Conservation (phyloP, 2,888 invertebrate species). For the Tolmerus cingulatus region DNA sequence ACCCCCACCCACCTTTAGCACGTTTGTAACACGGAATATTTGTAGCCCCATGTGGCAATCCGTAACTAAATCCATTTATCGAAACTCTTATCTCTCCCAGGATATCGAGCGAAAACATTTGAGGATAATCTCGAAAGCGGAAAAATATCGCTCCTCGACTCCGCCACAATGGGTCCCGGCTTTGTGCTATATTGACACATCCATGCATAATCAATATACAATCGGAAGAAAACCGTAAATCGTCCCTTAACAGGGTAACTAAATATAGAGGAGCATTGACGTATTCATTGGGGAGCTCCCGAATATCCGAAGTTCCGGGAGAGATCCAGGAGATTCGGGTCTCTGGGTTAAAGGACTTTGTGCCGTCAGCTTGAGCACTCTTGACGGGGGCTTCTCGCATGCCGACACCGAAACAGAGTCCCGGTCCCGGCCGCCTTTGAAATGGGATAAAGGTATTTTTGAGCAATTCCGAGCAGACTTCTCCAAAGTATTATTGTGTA, state of each 20-base stretch:
- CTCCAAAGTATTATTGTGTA: slow-evolving; percentile 32
- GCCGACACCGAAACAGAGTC: not conserved
- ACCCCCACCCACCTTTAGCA: not conserved
- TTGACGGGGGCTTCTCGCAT: slow-evolving; percentile 8
- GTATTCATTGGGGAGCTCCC: slow-evolving; percentile 22
- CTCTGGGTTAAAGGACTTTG: slow-evolving; percentile 29
- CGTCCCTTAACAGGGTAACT: slow-evolving; percentile 33
- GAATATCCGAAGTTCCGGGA: not conserved
- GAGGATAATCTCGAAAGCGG: slow-evolving; percentile 35
- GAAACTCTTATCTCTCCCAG: slow-evolving; percentile 36
- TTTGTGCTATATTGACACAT: slow-evolving; percentile 33
- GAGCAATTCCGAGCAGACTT: slow-evolving; percentile 3
- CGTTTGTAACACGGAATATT: not conserved
- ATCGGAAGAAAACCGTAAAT: slow-evolving; percentile 26
- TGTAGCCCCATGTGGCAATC: slow-evolving; percentile 34
- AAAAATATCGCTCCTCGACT: slow-evolving; percentile 28
- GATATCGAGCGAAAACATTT: slow-evolving; percentile 31
- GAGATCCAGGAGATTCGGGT: slow-evolving; percentile 1
- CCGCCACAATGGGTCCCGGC: slow-evolving; percentile 2
- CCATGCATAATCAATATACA: slow-evolving; percentile 37
- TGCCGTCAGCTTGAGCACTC: slow-evolving; percentile 20
- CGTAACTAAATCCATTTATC: slow-evolving; percentile 34
- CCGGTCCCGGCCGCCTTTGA: not conserved
- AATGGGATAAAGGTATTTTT: slow-evolving; percentile 24
- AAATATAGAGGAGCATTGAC: slow-evolving; percentile 27